These are phyloP conservation scores for Maccullochella peelii DNA, from an alignment of 2,113 vertebrate genomes.

Conservation along the genomic window DNA sequence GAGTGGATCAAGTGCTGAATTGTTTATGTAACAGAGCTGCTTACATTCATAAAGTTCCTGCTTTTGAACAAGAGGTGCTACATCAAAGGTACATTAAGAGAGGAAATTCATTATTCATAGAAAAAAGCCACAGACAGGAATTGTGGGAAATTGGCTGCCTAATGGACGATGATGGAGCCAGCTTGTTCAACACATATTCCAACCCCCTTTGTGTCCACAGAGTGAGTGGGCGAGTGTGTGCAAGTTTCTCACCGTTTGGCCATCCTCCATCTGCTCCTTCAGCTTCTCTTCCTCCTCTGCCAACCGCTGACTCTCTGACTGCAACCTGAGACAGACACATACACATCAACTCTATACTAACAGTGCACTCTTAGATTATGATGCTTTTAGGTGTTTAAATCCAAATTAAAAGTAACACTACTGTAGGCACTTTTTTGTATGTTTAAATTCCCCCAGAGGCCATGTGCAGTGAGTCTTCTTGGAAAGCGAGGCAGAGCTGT, in stretches of 20 bases:
- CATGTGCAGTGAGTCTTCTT: neutral
- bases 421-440: neutral
- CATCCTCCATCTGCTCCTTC: constrained; percentile 60
- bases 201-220: constrained; percentile 41
- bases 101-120: constrained; percentile 69
- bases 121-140: constrained; percentile 38
- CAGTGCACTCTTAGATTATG: neutral
- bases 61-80: constrained; percentile 59
- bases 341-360: constrained; percentile 2
- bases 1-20: constrained; percentile 37
- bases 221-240: constrained; percentile 17
- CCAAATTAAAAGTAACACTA: neutral
- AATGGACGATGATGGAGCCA: constrained; percentile 59
- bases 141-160: constrained; percentile 44
- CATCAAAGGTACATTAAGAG: constrained; percentile 68
- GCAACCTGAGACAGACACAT: constrained; percentile 63
- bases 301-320: constrained; percentile 63
- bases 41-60: constrained; percentile 47
- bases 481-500: neutral
- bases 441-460: constrained; percentile 16
- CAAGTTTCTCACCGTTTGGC: constrained; percentile 58
- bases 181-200: constrained; percentile 60
- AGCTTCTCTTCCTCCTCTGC: constrained; percentile 62
- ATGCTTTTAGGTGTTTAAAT: neutral
- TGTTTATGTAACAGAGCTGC: constrained; percentile 54